These are phyloP conservation scores for Metopolophium dirhodum DNA, from an alignment of 1,140 invertebrate species.

Conservation along the genomic window DNA sequence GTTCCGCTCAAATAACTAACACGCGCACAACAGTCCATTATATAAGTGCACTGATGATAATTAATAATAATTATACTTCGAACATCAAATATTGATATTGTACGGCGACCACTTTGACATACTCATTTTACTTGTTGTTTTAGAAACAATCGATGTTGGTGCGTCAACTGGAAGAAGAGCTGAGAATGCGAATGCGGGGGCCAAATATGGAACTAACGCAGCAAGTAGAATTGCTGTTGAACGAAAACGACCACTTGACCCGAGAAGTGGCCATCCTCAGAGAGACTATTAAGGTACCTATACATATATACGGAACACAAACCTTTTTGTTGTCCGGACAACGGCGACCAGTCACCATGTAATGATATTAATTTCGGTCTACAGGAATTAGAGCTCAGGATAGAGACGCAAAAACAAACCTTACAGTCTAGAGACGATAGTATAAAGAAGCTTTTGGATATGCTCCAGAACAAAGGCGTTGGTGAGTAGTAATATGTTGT, in stretches of 20 bases:
- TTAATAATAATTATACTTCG: neutral
- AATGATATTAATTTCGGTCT: slow-evolving; percentile 31
- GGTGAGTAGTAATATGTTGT: slow-evolving; percentile 70
- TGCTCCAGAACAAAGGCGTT: slow-evolving; percentile 96
- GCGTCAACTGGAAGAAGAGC: slow-evolving; percentile 90
- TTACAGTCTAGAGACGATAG: slow-evolving; percentile 94
- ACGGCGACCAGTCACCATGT: neutral
- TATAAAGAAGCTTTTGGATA: slow-evolving; percentile 98
- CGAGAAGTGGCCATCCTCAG: slow-evolving; percentile 93
- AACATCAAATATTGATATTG: neutral
- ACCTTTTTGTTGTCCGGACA: neutral
- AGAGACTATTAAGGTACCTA: slow-evolving; percentile 88
- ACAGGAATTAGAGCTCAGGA: slow-evolving; percentile 91
- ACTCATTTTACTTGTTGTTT: neutral
- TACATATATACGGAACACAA: neutral
- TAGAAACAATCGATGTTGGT: slow-evolving; percentile 97
- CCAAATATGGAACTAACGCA: slow-evolving; percentile 89
- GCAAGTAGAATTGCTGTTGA: slow-evolving; percentile 89
- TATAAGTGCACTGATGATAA: neutral
- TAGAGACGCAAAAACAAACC: slow-evolving; percentile 98
- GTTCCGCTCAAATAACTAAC: neutral
- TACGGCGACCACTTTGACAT: neutral
- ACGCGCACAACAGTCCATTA: neutral
- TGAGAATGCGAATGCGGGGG: slow-evolving; percentile 81
- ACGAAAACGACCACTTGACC: slow-evolving; percentile 93